These are phyloP conservation scores for Cossypha dichroa DNA, from an alignment of 2,797 vertebrate genomes.

Conservation along the genomic window DNA sequence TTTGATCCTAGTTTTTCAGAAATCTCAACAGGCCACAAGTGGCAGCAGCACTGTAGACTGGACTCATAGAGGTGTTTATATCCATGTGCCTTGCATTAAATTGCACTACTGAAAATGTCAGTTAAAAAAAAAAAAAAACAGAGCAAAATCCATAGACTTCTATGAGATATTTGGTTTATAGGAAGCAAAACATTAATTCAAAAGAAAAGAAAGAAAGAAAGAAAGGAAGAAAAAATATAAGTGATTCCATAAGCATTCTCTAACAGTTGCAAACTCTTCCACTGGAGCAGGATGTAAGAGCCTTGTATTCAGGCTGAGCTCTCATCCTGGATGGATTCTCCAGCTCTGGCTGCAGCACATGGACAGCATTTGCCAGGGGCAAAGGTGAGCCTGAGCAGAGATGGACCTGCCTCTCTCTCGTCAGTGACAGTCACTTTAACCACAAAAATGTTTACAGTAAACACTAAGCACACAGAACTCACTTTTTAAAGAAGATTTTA, in stretches of 20 bases:
- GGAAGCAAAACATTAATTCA: background rate
- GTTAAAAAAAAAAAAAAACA: background rate
- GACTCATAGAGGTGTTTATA: background rate
- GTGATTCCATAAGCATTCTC: background rate
- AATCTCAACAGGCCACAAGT: background rate
- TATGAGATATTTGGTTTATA: background rate
- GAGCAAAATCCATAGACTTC: background rate
- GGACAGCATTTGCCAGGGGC: background rate
- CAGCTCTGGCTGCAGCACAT: background rate
- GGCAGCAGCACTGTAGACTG: background rate
- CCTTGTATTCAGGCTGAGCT: background rate
- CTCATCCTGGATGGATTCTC: background rate
- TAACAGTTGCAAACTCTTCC: background rate
- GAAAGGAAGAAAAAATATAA: rapidly evolving
- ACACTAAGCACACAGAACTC: background rate
- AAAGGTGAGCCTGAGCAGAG: background rate
- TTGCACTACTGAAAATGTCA: background rate
- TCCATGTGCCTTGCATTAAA: background rate
- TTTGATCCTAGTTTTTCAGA: background rate
- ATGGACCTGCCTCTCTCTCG: background rate
- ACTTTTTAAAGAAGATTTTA: background rate
- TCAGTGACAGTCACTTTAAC: background rate
- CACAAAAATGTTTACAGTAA: background rate
- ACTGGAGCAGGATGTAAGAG: background rate
- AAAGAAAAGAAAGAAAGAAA: background rate